Base-by-base conservation (phyloP, 2,113 vertebrate genomes). In the Eonycteris spelaea region DNA sequence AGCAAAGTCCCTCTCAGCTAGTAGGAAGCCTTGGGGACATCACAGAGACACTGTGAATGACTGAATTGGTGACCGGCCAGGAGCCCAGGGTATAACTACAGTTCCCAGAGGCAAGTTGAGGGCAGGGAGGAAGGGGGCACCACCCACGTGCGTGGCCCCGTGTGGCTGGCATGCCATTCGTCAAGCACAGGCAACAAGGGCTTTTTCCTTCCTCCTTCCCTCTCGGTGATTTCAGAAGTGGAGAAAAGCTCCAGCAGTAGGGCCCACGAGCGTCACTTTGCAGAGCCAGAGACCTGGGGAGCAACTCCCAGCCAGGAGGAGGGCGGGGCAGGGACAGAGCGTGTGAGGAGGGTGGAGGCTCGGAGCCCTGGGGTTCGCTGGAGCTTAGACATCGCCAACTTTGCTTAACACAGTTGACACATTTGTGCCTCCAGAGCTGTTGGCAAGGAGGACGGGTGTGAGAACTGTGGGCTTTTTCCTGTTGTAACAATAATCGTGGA, bases 81-180 rank as follows among this genome's bases (percentile, higher is more conserved):
- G 12, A 19, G 68, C 43, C 30, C 33, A 2, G 2, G 28, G 15
- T 18, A 6, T 21, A 19, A 28, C 63, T 55, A 45, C 48, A 6
- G 67, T 15, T 12, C 26, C 30, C 19, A 57, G 85, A 74, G 61
- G 43, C 65, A 26, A 48, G 30, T 53, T 1, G 14, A 48, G n/a
- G 28, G 30, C 30, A 12, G 3, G 1, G 5, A 12, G 63, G 70
- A 5, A 30, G 28, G 68, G 24, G 55, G 33, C 8, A 1, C 1
- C 48, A 9, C 71, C 55, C 70, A 3, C 65, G 3, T 0, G 3
- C 15, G 1, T 0, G 11, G n/a, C 1, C 57, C 40, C 28, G 2
- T 4, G 0, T 7, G 1, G n/a, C 24, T 6, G 22, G 59, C 24
- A 1, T 0, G 18, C 38, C 0, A 0, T n/a, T 33, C 1, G 33